A percentile compares a stretch with the other conserved stretches of the same genome.
These are phyloP conservation scores for Nannoperca australis DNA, from an alignment of 2,797 vertebrate genomes.

Conservation along the genomic window DNA sequence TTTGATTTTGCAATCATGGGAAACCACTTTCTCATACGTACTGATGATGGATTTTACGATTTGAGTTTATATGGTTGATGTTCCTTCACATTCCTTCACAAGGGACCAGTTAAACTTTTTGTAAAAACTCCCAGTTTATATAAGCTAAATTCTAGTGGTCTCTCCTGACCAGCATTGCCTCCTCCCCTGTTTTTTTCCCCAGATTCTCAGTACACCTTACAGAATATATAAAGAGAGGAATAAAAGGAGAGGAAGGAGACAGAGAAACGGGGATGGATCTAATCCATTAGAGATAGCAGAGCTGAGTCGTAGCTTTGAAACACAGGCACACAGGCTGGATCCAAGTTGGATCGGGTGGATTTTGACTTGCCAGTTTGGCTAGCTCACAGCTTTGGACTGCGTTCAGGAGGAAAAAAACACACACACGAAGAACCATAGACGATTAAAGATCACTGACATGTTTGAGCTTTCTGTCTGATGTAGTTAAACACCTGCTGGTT, in stretches of 20 bases:
- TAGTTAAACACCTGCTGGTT: constrained; percentile 69
- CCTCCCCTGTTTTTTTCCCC: constrained; percentile 43
- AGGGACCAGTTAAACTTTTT: constrained; percentile 56
- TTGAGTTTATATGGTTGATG: constrained; percentile 50
- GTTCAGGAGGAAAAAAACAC: constrained; percentile 24
- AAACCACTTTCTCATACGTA: constrained; percentile 54
- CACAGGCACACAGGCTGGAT: constrained; percentile 33
- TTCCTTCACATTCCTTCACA: constrained; percentile 38
- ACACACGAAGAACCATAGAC: constrained; percentile 36
- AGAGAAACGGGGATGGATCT: constrained; percentile 17
- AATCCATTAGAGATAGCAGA: constrained; percentile 53
- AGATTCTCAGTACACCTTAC: constrained; percentile 35
- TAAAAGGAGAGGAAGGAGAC: constrained; percentile 16
- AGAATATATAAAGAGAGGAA: constrained; percentile 3
- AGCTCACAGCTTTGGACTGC: constrained; percentile 30
- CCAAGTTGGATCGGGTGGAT: constrained; percentile 41
- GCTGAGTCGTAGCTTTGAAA: constrained; percentile 39
- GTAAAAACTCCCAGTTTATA: constrained; percentile 59
- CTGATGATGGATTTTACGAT: constrained; percentile 44
- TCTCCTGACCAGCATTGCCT: constrained; percentile 40
- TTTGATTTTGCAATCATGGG: constrained; percentile 50
- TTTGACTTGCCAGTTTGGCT: constrained; percentile 51
- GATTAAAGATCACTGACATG: constrained; percentile 47
- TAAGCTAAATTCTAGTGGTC: constrained; percentile 48
- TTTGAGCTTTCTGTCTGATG: constrained; percentile 61